Evolutionary conservation across 1,140 invertebrate genomes (phyloP).

Genomic region (Ectropis grisescens): DNA sequence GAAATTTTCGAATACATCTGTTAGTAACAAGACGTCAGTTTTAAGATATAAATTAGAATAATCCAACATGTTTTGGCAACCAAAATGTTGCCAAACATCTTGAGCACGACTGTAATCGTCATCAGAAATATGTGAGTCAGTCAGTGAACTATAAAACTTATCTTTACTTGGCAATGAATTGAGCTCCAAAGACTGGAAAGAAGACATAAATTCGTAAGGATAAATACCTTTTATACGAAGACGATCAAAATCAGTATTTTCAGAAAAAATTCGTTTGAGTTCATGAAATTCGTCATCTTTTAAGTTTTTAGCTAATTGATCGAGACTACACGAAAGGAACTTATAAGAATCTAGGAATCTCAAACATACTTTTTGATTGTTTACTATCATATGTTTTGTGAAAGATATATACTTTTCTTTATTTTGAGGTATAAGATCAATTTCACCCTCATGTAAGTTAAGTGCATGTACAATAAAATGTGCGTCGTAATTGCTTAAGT

Average conservation of each 20-base stretch:
- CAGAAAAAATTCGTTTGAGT: conserved; percentile 7
- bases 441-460: not conserved
- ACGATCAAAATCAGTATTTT: conserved; percentile 10
- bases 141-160: conserved; percentile 44
- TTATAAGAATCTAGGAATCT: conserved; percentile 10
- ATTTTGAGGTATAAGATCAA: not conserved
- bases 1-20: conserved; percentile 37
- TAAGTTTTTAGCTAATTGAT: conserved; percentile 10
- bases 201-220: conserved; percentile 32
- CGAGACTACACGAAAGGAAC: conserved; percentile 9
- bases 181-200: conserved; percentile 22
- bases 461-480: conserved; percentile 13
- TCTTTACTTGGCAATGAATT: conserved; percentile 29
- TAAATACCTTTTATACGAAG: conserved; percentile 14
- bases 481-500: conserved; percentile 13
- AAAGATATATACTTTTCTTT: conserved; percentile 2
- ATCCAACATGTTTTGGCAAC: conserved; percentile 35
- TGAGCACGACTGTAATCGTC: conserved; percentile 44
- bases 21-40: conserved; percentile 47
- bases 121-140: conserved; percentile 21
- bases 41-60: conserved; percentile 57
- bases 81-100: conserved; percentile 46
- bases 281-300: conserved; percentile 11
- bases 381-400: too few relatives aligned
- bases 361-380: not conserved